Evolutionary conservation across 1,140 invertebrate genomes (phyloP), one percentile per base, ranked within the genome.

Genomic region (Drosophila eugracilis): DNA sequence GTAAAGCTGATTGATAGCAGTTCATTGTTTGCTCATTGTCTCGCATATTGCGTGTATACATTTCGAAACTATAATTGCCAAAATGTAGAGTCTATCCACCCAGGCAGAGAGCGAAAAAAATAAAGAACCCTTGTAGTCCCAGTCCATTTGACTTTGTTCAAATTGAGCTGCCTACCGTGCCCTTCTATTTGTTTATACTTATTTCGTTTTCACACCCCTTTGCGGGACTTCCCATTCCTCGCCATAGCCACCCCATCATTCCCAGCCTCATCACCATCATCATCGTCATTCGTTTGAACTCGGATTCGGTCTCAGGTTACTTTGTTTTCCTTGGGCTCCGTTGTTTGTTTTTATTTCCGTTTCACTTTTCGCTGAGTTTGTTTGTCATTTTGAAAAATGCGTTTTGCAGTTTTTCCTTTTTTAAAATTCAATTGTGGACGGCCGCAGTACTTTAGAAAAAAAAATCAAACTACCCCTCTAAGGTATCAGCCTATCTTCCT

Each of bases 261-360:
- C 19, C 9, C 36, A 32, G 41, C 44, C 54, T 57, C 65, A 72
- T 58, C 55, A 57, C 42, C 63, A 30, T 53, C 69, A 63, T 55
- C 69, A 70, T 50, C 52, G 34, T 36, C 62, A n/a, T 54, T 49
- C 83, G 59, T 75, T 78, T 71, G 70, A 78, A 78, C 71, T 71
- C 32, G 30, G 24, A 50, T 47, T 53, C 14, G 45, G 55, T 88
- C 81, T 86, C 81, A 78, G 78, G 81, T 86, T 86, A 88, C 81
- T 86, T 75, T 86, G 60, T 86, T 86, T 88, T 86, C 83, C 60
- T 88, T 88, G 28, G 73, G 48, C 71, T 49, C 45, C 52, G 70
- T 75, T 86, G 83, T 86, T 86, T 86, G 81, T 86, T 81, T 86
- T 86, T 74, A 62, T 83, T 86, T 86, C 63, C 83, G 69, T 88